phyloP scores from a whole-genome alignment of 2,113 vertebrate genomes.

The Okapia johnstoni region DNA sequence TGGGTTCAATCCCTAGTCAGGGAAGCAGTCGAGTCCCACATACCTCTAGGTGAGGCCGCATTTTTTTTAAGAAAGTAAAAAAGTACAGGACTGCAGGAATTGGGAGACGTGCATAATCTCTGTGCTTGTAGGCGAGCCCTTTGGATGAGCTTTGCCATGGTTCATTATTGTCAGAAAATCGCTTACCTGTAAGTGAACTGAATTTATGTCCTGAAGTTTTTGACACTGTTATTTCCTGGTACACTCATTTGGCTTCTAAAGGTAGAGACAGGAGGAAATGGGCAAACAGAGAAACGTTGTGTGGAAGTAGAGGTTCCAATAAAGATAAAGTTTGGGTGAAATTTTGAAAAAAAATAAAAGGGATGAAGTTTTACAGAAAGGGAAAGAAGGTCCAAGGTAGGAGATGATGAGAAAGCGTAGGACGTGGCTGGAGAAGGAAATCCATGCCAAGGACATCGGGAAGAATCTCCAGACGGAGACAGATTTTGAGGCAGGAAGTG shows the following conservation, averaged over 20 bases:
- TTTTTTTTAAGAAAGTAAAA: neutral
- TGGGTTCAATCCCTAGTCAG: neutral
- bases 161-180: neutral
- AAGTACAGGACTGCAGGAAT: accelerated
- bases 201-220: neutral
- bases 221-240: neutral
- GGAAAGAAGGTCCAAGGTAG: neutral
- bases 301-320: neutral
- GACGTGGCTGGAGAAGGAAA: neutral
- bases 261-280: neutral
- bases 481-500: neutral
- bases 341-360: neutral
- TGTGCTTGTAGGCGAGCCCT: neutral
- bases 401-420: too few relatives aligned
- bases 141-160: neutral
- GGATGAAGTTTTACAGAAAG: too few relatives aligned
- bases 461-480: neutral
- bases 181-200: neutral
- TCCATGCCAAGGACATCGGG: accelerated
- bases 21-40: neutral
- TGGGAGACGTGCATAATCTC: accelerated
- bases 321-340: neutral
- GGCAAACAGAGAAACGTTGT: neutral
- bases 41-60: neutral
- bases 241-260: neutral